Conservation (phyloP, 2,888 invertebrate species). For the Erebia epiphron region DNA sequence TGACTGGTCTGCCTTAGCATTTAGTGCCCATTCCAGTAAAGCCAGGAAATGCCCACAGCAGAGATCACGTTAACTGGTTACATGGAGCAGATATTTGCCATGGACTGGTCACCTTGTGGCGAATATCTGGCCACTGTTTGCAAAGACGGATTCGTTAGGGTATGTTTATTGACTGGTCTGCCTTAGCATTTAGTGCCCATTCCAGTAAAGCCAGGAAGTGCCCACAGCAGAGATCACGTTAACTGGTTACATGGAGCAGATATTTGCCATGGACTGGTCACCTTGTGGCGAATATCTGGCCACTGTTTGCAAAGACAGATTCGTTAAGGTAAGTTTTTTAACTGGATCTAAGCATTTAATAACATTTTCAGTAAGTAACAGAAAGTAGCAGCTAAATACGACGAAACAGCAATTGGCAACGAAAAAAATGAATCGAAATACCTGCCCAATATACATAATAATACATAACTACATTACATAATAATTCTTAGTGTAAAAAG, state of each 20-base stretch:
- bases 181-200: no score
- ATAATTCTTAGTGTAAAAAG: no score
- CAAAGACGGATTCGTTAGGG: conserved; percentile 91
- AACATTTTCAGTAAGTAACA: no score
- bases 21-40: conserved; percentile 28
- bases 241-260: conserved; percentile 91
- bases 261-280: conserved; percentile 97
- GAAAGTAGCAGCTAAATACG: no score
- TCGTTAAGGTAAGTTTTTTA: conserved; percentile 72
- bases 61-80: conserved; percentile 87
- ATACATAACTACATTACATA: no score
- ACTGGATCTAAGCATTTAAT: no score
- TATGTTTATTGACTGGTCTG: no score
- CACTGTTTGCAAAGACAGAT: conserved; percentile 95
- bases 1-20: no score
- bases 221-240: conserved; percentile 80
- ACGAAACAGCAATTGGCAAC: no score
- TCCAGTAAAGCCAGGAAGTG: conserved; percentile 51
- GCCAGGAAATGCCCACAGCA: conserved; percentile 57
- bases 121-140: conserved; percentile 93
- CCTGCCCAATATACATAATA: no score
- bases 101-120: conserved; percentile 97
- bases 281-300: conserved; percentile 93
- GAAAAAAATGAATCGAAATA: no score
- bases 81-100: conserved; percentile 94